Conservation (phyloP, 2,888 invertebrate species). For the Leptarthrus brevirostris region DNA sequence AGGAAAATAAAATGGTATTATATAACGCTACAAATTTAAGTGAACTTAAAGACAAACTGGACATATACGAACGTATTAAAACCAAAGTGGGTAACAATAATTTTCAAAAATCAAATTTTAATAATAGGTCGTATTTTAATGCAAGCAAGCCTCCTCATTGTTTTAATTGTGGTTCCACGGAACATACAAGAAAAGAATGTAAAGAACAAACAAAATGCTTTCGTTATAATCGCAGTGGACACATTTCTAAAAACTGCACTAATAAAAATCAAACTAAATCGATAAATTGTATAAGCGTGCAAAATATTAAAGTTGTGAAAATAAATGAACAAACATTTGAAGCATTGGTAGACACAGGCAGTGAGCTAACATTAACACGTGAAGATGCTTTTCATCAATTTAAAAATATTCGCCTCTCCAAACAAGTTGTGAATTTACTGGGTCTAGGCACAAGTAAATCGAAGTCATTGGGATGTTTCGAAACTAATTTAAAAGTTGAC, state of each 20-base stretch:
- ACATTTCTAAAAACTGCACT: conserved; percentile 16
- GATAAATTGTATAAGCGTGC: not conserved
- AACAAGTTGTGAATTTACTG: conserved; percentile 2
- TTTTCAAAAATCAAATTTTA: not conserved
- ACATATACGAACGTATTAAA: not conserved
- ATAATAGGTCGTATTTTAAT: not conserved
- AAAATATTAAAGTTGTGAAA: conserved; percentile 1
- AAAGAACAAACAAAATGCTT: conserved; percentile 9
- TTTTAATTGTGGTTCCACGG: conserved; percentile 24
- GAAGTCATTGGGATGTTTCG: not conserved
- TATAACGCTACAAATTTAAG: too few species aligned
- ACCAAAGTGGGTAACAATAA: not conserved
- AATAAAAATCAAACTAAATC: not conserved
- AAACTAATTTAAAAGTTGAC: not conserved
- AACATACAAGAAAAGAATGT: conserved; percentile 4
- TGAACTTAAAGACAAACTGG: too few species aligned
- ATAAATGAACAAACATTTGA: not conserved
- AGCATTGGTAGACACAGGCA: conserved; percentile 12
- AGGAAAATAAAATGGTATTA: too few species aligned
- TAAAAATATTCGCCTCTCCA: not conserved
- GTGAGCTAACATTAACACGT: conserved; percentile 4
- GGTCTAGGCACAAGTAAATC: not conserved
- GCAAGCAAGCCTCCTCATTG: not conserved
- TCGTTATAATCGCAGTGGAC: conserved; percentile 5
- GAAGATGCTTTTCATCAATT: too few species aligned